Base-by-base conservation (phyloP, 2,888 invertebrate genomes). In the Eupeodes latifasciatus region DNA sequence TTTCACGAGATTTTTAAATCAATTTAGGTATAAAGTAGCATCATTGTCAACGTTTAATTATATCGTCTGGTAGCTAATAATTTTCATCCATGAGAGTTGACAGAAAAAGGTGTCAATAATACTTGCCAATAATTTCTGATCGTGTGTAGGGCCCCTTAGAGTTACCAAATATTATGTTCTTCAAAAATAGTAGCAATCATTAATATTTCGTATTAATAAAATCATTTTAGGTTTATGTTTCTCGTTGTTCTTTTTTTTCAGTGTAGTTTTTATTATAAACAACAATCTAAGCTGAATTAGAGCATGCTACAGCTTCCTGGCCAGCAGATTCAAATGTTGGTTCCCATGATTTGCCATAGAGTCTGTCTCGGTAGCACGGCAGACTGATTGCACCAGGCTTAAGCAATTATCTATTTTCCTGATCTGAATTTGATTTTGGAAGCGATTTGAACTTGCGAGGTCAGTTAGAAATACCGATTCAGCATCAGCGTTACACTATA, bases 401-500 rank as follows among this genome's bases (percentile, higher is more conserved):
- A 64, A 61, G 61, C 78, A 88, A 81, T 88, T 85, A 88, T 85
- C 88, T 81, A 44, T 19, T 69, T 78, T 57, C 69, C 74, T 64
- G 88, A 88, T 88, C 88, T 88, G 88, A 81, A 88, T 88, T 88
- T 81, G 88, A 88, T 88, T 88, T 88, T 81, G 85, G 85, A 88
- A 88, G 88, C 84, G 88, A 88, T 88, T 88, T 78, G 85, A 85
- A 85, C 85, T 85, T 67, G 81, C 67, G 81, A 78, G 85, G 88
- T 88, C 88, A 88, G 62, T 40, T 66, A 36, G n/a, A 34, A 0
- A 47, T 27, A 57, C 77, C 51, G 36, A 80, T 76, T 80, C 78
- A 78, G 19, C 49, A 12, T 27, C 12, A n/a, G 10, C 40, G 36
- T 51, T 36, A 14, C 6, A 16, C 11, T 47, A 47, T 44, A 47